A percentile compares a stretch with the other conserved stretches of the same genome.
These are phyloP conservation scores for Pentalonia nigronervosa DNA, from an alignment of 1,140 invertebrate genomes.

Conservation along the genomic window DNA sequence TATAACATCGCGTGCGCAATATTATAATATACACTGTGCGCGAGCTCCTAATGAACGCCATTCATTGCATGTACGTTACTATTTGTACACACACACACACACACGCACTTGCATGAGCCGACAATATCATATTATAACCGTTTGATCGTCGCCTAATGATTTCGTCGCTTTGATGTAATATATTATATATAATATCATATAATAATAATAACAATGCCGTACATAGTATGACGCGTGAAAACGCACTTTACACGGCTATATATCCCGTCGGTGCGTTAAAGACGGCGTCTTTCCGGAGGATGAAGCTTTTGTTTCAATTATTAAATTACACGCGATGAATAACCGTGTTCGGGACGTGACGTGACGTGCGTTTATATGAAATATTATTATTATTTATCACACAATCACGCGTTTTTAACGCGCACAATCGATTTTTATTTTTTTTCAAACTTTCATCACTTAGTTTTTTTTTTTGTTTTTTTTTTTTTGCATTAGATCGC, in stretches of 20 bases:
- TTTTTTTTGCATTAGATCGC: neutral
- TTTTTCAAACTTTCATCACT: neutral
- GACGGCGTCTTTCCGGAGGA: neutral
- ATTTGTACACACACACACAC: neutral
- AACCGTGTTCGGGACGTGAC: neutral
- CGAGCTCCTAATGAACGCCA: constrained; percentile 47
- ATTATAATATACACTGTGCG: neutral
- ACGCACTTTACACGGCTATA: neutral
- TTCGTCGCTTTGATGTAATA: constrained; percentile 40
- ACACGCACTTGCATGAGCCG: neutral
- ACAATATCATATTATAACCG: neutral
- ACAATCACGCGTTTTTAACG: neutral
- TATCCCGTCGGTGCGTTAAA: neutral
- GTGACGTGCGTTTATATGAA: neutral
- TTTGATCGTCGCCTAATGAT: constrained; percentile 50
- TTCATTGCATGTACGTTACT: neutral
- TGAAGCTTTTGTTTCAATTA: neutral
- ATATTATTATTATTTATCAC: neutral
- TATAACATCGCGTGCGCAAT: neutral
- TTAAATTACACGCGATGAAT: neutral
- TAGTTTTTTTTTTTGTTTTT: no score
- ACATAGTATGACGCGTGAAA: neutral
- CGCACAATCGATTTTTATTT: neutral
- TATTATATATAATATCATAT: neutral
- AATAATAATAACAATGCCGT: neutral